Conservation (phyloP, 2,113 vertebrate genomes). For the Chitala chitala region DNA sequence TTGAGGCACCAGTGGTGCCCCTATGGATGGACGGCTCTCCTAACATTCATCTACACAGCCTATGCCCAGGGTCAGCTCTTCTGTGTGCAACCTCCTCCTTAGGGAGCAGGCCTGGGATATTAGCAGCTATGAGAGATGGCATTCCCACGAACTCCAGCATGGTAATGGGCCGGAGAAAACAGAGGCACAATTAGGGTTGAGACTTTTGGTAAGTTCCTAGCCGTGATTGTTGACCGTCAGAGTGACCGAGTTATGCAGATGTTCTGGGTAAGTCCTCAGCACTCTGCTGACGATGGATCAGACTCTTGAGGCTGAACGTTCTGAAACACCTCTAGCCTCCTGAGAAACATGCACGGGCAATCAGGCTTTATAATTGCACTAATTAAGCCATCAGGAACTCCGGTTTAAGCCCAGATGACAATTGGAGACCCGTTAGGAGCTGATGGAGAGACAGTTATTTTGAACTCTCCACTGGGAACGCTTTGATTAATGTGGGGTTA, state of each 20-base stretch:
- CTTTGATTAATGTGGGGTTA: not conserved
- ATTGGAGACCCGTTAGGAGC: constrained; percentile 1
- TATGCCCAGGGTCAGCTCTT: too few relatives aligned
- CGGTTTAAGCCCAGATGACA: constrained; percentile 20
- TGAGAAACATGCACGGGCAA: constrained; percentile 9
- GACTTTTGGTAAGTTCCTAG: not conserved
- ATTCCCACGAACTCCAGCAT: not conserved
- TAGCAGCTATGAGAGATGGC: not conserved
- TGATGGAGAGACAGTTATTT: not conserved
- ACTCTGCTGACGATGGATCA: not conserved
- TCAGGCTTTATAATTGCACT: constrained; percentile 23
- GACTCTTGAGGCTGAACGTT: not conserved
- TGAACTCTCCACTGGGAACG: not conserved
- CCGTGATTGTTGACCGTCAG: not conserved
- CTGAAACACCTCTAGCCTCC: not conserved
- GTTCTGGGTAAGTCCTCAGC: not conserved
- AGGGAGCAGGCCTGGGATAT: not conserved
- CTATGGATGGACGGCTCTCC: too few relatives aligned
- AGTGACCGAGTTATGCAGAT: constrained; percentile 3
- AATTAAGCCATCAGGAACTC: constrained; percentile 21
- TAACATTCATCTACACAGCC: too few relatives aligned
- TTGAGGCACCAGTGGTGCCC: too few relatives aligned
- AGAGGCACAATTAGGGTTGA: not conserved
- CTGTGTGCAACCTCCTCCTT: not conserved
- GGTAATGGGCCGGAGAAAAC: not conserved